Percentiles rank a stretch among this genome's conserved stretches.
Evolutionary conservation across 2,113 vertebrate genomes (phyloP).

Genomic region (Carlito syrichta): DNA sequence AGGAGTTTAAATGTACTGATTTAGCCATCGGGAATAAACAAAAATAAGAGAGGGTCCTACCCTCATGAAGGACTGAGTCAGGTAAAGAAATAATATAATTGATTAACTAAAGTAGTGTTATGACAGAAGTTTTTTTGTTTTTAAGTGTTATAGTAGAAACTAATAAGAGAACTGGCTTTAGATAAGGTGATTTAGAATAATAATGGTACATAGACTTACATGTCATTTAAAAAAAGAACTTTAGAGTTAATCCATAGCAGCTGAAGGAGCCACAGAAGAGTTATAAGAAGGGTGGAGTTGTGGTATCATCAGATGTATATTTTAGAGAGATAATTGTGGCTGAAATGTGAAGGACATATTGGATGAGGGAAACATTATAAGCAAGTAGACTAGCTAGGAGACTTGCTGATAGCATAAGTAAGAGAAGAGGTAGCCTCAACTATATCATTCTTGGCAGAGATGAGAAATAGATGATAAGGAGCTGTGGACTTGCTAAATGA

Average conservation of each 20-base stretch:
- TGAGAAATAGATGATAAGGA: background rate
- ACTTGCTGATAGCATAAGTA: background rate
- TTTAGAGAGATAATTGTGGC: background rate
- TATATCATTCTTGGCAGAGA: background rate
- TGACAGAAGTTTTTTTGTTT: background rate
- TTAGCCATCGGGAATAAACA: background rate
- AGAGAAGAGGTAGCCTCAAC: background rate
- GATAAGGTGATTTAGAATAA: background rate
- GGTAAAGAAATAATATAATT: background rate
- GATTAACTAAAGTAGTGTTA: background rate
- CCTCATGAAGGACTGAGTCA: background rate
- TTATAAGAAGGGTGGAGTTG: background rate
- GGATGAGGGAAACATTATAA: background rate
- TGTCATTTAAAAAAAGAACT: background rate
- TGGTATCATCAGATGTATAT: background rate
- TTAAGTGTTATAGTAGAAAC: background rate
- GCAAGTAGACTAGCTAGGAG: background rate
- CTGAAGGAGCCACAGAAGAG: background rate
- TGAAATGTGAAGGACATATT: background rate
- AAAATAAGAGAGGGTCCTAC: background rate
- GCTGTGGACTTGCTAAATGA: background rate
- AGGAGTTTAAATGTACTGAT: background rate
- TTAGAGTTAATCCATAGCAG: background rate
- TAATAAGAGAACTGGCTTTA: background rate
- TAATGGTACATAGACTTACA: background rate